Evolutionary conservation across 2,888 invertebrate species (phyloP).

Genomic region (Amphipoea oculea): DNA sequence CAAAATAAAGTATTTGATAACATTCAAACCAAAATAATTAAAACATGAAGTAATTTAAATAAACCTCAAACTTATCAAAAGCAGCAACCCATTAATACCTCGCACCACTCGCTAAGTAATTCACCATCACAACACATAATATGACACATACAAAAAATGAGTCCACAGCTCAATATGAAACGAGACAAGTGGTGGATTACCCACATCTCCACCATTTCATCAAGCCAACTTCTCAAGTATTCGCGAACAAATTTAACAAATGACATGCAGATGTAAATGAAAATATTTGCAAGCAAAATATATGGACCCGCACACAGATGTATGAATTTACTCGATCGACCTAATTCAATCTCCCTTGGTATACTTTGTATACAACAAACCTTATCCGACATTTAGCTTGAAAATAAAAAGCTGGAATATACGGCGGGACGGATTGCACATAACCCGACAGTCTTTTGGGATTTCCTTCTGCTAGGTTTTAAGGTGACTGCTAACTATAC

Average conservation of each 20-base stretch:
- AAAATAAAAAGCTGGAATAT: conserved; percentile 79
- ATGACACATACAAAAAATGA: background rate
- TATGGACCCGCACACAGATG: conserved; percentile 51
- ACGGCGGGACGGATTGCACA: conserved; percentile 80
- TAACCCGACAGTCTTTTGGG: conserved; percentile 82
- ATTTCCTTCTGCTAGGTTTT: conserved; percentile 77
- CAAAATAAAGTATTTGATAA: background rate
- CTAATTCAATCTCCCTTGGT: conserved; percentile 66
- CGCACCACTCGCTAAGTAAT: conserved; percentile 13
- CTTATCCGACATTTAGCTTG: conserved; percentile 78
- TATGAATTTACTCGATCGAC: conserved; percentile 62
- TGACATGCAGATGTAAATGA: conserved; percentile 64
- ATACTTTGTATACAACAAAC: conserved; percentile 71
- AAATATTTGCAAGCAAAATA: conserved; percentile 66
- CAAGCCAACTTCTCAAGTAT: conserved; percentile 50
- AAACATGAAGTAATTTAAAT: background rate
- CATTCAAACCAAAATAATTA: background rate
- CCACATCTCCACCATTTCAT: conserved; percentile 44
- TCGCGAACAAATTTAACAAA: conserved; percentile 60
- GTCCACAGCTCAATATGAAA: conserved; percentile 20
- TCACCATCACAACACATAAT: conserved; percentile 7
- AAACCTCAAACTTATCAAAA: background rate
- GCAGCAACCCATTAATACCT: background rate
- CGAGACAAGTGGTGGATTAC: conserved; percentile 29
- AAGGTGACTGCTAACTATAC: conserved; percentile 68